Conservation (phyloP, 1,140 invertebrate species). For the Cydia splendana region DNA sequence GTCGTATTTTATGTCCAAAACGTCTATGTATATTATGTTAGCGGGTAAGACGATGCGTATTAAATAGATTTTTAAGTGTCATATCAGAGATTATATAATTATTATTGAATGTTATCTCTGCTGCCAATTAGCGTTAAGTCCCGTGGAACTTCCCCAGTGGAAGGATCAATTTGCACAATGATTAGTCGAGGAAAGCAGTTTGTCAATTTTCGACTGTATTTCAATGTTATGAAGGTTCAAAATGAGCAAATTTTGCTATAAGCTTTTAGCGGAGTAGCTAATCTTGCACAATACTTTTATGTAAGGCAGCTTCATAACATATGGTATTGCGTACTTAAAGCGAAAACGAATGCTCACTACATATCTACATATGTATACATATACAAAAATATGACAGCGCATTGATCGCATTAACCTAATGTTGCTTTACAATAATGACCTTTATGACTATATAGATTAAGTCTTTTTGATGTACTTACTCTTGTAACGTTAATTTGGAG, state of each 20-base stretch:
- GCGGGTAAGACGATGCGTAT: background rate
- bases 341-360: slow-evolving; percentile 10
- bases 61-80: background rate
- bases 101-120: slow-evolving; percentile 1
- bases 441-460: slow-evolving; percentile 5
- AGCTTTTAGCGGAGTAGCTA: background rate
- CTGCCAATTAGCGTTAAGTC: background rate
- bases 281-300: background rate
- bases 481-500: background rate
- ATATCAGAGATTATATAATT: background rate
- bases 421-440: background rate
- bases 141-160: too few relatives aligned
- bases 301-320: background rate
- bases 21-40: background rate
- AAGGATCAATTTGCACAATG: background rate
- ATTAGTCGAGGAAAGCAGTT: background rate
- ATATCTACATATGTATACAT: background rate
- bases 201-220: too few relatives aligned
- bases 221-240: too few relatives aligned
- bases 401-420: background rate
- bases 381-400: background rate
- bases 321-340: background rate
- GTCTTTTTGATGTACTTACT: slow-evolving; percentile 17
- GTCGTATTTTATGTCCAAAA: background rate
- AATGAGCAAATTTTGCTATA: too few relatives aligned